Conservation (phyloP, 2,113 vertebrate species). For the Hydropotes inermis region DNA sequence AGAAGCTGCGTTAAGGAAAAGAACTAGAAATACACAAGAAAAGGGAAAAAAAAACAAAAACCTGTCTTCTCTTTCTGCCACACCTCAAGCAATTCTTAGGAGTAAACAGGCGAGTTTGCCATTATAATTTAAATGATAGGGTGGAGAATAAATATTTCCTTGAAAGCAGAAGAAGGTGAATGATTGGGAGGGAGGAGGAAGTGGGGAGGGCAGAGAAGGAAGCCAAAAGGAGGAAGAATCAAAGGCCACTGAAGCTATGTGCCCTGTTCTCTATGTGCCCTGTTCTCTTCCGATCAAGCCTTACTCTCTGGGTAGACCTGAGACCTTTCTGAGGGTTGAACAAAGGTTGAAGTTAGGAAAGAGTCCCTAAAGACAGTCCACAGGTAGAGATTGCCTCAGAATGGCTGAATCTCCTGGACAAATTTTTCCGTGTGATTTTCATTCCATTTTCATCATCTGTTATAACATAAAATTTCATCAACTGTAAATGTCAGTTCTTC, state of each 20-base stretch:
- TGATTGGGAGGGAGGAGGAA: background rate
- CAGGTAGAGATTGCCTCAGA: slow-evolving; percentile 66
- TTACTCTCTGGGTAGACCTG: background rate
- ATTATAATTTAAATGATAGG: slow-evolving; percentile 51
- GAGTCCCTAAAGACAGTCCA: slow-evolving; percentile 40
- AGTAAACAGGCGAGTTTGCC: background rate
- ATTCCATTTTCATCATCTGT: slow-evolving; percentile 85
- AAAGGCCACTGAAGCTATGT: background rate
- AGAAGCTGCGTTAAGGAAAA: background rate
- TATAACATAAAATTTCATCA: slow-evolving; percentile 87
- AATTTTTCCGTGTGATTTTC: slow-evolving; percentile 82
- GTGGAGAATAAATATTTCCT: background rate
- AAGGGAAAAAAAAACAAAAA: background rate
- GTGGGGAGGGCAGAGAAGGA: background rate
- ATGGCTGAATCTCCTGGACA: slow-evolving; percentile 74
- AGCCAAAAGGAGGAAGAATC: background rate
- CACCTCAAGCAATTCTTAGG: no score
- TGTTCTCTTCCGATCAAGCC: background rate
- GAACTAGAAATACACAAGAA: background rate
- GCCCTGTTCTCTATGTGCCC: accelerated
- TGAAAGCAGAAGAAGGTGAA: background rate
- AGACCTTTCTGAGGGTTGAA: background rate
- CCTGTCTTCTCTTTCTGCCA: background rate
- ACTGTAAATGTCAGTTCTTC: slow-evolving; percentile 90
- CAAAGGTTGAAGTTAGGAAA: slow-evolving; percentile 4